These are phyloP conservation scores for Pongo abelii DNA, from an alignment of 2,113 vertebrate species.

Conservation along the genomic window DNA sequence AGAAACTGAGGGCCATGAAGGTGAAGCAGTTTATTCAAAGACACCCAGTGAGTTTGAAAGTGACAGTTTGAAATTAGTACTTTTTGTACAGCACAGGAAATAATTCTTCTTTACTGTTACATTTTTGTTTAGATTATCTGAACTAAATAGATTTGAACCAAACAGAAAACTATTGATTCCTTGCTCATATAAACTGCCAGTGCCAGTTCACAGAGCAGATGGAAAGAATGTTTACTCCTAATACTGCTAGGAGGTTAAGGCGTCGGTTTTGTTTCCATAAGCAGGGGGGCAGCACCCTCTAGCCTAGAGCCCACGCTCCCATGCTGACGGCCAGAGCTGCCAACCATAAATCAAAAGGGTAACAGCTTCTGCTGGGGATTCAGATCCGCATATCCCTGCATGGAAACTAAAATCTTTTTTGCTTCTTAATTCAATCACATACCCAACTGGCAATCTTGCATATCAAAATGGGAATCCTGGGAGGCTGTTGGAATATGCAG, in stretches of 20 bases:
- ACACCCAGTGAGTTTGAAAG: background rate
- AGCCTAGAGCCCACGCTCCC: slow-evolving; percentile 55
- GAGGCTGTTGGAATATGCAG: slow-evolving; percentile 88
- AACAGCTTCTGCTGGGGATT: slow-evolving; percentile 79
- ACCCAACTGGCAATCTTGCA: slow-evolving; percentile 88
- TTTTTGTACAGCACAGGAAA: background rate
- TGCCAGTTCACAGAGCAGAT: slow-evolving; percentile 82
- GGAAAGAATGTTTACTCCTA: slow-evolving; percentile 79
- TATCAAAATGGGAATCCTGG: slow-evolving; percentile 88
- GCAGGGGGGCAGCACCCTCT: slow-evolving; percentile 73
- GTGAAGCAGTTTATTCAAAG: background rate
- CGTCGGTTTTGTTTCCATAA: slow-evolving; percentile 72
- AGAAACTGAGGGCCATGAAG: background rate
- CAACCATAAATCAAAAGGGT: slow-evolving; percentile 77
- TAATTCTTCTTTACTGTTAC: background rate
- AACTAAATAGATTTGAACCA: slow-evolving; percentile 22
- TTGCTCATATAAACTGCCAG: slow-evolving; percentile 71
- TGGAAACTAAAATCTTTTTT: slow-evolving; percentile 82
- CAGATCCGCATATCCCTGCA: slow-evolving; percentile 74
- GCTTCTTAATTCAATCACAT: slow-evolving; percentile 87
- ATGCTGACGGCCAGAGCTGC: slow-evolving; percentile 64
- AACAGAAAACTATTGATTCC: slow-evolving; percentile 41
- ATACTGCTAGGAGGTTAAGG: slow-evolving; percentile 63
- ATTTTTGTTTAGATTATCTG: background rate
- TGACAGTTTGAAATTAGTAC: background rate